phyloP scores from a whole-genome alignment of 2,888 invertebrate species.

The Eupithecia exiguata region DNA sequence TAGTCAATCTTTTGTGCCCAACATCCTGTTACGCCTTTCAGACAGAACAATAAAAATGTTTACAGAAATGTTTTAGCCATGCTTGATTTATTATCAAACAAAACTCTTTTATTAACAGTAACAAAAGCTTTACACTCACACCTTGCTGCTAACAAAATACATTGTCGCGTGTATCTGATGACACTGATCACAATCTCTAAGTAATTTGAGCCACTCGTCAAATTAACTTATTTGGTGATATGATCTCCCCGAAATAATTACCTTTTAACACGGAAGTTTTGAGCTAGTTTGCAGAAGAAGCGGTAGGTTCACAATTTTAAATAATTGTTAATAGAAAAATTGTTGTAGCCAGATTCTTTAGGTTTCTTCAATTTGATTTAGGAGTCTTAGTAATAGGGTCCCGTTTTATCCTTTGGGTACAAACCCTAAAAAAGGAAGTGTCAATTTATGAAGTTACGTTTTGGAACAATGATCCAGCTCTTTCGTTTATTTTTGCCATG shows the following conservation, averaged over 20 bases:
- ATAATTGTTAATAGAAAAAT: not conserved
- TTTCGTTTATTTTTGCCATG: not conserved
- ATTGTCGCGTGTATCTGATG: constrained; percentile 60
- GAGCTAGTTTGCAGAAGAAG: constrained; percentile 33
- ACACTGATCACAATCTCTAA: constrained; percentile 56
- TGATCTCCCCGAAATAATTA: constrained; percentile 64
- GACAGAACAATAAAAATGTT: constrained; percentile 15
- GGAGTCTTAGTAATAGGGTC: too few relatives aligned
- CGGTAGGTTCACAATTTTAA: not conserved
- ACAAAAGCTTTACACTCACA: constrained; percentile 29
- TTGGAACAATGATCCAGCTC: not conserved
- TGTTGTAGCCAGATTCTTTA: not conserved
- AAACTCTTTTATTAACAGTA: not conserved
- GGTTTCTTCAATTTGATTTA: too few relatives aligned
- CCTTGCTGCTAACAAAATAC: constrained; percentile 32
- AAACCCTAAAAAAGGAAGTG: too few relatives aligned
- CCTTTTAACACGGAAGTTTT: constrained; percentile 57
- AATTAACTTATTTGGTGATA: constrained; percentile 68
- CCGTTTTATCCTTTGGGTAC: too few relatives aligned
- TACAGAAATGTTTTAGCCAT: constrained; percentile 14
- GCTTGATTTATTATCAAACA: constrained; percentile 10
- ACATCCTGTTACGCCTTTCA: constrained; percentile 17
- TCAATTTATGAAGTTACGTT: not conserved
- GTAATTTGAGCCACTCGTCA: constrained; percentile 65
- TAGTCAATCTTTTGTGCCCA: constrained; percentile 10